These are phyloP conservation scores for Bembecia ichneumoniformis DNA, from an alignment of 2,888 invertebrate species.

Conservation along the genomic window DNA sequence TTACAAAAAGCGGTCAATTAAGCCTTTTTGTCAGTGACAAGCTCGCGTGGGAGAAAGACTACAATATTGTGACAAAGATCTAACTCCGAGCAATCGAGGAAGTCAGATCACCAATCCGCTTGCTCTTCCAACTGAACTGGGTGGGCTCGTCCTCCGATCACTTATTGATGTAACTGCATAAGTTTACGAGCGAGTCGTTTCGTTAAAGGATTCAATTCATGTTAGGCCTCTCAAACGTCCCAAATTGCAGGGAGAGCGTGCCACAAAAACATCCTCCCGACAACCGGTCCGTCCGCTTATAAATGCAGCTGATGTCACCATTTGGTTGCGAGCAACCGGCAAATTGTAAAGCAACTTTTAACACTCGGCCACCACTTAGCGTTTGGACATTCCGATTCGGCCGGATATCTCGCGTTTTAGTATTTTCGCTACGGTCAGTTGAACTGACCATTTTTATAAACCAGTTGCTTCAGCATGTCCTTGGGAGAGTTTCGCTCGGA, in stretches of 20 bases:
- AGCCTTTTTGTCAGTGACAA: too few relatives aligned
- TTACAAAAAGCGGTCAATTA: too few relatives aligned
- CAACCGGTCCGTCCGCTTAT: slow-evolving; percentile 25
- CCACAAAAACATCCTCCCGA: slow-evolving; percentile 12
- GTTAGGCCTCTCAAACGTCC: not conserved
- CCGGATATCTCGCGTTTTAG: not conserved
- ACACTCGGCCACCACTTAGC: too few relatives aligned
- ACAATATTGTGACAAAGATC: too few relatives aligned
- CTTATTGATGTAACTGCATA: too few relatives aligned
- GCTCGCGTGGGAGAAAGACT: too few relatives aligned
- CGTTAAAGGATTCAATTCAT: not conserved
- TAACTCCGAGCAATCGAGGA: too few relatives aligned
- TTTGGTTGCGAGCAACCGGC: slow-evolving; percentile 2
- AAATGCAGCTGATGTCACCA: slow-evolving; percentile 29
- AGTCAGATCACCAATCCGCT: too few relatives aligned
- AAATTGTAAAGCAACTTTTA: too few relatives aligned
- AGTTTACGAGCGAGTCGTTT: too few relatives aligned
- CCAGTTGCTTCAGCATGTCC: not conserved
- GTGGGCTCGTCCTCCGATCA: too few relatives aligned
- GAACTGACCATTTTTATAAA: not conserved
- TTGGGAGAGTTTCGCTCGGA: not conserved
- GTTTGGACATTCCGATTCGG: not conserved
- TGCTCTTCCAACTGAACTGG: too few relatives aligned
- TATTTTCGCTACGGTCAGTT: not conserved
- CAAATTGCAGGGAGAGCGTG: slow-evolving; percentile 1